phyloP scores from a whole-genome alignment of 2,113 vertebrate genomes.

The Grammomys surdaster region DNA sequence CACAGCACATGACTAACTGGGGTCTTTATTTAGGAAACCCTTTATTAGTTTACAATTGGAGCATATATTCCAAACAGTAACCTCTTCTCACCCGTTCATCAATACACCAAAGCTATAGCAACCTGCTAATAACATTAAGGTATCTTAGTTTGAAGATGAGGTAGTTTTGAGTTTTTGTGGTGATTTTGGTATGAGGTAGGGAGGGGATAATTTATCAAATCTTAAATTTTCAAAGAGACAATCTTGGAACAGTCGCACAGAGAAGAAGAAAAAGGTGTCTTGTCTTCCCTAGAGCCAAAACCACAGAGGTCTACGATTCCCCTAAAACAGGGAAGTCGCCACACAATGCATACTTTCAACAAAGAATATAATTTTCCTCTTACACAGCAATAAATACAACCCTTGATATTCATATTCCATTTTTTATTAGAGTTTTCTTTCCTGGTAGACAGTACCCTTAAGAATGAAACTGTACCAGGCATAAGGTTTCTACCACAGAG shows the following conservation, averaged over 20 bases:
- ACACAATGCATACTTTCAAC: not conserved
- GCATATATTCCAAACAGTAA: constrained; percentile 30
- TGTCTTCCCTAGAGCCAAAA: too few species aligned
- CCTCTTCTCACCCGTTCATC: not conserved
- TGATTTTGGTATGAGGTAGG: not conserved
- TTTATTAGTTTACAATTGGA: constrained; percentile 11
- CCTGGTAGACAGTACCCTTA: constrained; percentile 89
- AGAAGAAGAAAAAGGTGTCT: not conserved
- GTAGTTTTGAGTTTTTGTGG: constrained; percentile 16
- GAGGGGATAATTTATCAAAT: not conserved
- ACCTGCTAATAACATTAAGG: not conserved
- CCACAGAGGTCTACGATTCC: not conserved
- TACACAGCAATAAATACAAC: constrained; percentile 70
- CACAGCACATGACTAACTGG: not conserved
- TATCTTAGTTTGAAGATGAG: not conserved
- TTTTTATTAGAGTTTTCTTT: constrained; percentile 86
- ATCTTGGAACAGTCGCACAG: not conserved
- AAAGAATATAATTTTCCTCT: not conserved
- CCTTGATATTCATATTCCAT: constrained; percentile 81
- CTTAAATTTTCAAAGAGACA: constrained; percentile 54
- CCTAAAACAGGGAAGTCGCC: not conserved
- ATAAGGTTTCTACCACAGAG: constrained; percentile 87
- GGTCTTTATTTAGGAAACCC: not conserved
- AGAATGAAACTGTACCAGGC: constrained; percentile 89
- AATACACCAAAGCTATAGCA: constrained; percentile 47